Evolutionary conservation across 2,888 invertebrate genomes (phyloP).

Genomic region (Acrobasis consociella): DNA sequence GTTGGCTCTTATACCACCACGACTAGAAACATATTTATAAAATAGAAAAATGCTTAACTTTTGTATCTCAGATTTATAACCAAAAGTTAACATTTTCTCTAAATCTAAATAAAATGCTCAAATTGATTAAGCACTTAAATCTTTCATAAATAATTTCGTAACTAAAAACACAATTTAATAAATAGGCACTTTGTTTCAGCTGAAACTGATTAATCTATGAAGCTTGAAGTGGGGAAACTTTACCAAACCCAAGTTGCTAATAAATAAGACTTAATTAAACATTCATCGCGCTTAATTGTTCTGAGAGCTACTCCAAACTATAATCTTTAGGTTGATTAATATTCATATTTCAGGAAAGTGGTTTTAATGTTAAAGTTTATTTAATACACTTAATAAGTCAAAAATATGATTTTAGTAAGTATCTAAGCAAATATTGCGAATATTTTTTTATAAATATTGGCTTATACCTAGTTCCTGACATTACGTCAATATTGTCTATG

Average conservation of each 20-base stretch:
- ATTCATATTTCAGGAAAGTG: background rate
- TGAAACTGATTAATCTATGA: constrained; percentile 7
- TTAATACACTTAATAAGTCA: background rate
- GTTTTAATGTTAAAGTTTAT: background rate
- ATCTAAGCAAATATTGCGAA: too few species aligned
- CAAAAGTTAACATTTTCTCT: background rate
- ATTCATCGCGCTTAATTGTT: background rate
- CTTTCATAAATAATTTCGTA: background rate
- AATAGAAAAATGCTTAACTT: too few species aligned
- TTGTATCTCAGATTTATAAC: too few species aligned
- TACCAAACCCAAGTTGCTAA: constrained; percentile 9
- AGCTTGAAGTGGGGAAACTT: background rate
- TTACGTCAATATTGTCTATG: too few species aligned
- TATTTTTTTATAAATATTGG: too few species aligned
- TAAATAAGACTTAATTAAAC: constrained; percentile 14
- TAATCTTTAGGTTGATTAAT: constrained; percentile 4
- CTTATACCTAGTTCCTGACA: too few species aligned
- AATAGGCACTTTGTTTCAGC: background rate
- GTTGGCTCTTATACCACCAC: too few species aligned
- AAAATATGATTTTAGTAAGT: background rate
- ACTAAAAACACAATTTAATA: constrained; percentile 1
- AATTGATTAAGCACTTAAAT: background rate
- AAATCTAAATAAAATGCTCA: background rate
- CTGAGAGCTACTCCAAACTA: background rate
- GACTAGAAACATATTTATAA: too few species aligned